Base-by-base conservation (phyloP, 2,113 vertebrate genomes). In the Atherinomorus stipes region DNA sequence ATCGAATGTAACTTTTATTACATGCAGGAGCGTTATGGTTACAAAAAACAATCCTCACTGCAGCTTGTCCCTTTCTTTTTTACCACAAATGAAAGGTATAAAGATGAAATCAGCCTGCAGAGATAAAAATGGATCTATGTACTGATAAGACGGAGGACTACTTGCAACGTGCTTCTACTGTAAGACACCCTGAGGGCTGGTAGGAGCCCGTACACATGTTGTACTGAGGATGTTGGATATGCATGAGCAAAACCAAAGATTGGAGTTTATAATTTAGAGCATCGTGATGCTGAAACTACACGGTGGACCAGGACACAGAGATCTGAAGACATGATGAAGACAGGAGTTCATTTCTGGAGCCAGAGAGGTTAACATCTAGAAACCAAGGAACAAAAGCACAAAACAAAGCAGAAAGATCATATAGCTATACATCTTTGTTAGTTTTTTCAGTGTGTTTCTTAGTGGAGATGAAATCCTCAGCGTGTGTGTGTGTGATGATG, bases 101-200 rank as follows among this genome's bases (percentile, higher is more conserved):
- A 52, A 44, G 18, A 58, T 51, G 42, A 77, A 87, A 88, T 80
- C 65, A 84, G 65, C 70, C 13, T 60, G 64, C 52, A 49, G 52
- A 86, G 66, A 79, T 57, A 62, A 65, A 85, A 54, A 64, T 54
- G 72, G 47, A 76, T 87, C 81, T 31, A 23, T 52, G 51, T 69
- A 47, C 78, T 74, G 87, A 91, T 87, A 80, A 85, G 75, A 85
- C 72, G 67, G 80, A 81, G 49, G 61, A 22, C 78, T 44, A 74
- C 71, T 56, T 61, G 80, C 49, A 69, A 51, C 28, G 25, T 50
- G 52, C 64, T 44, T 53, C 60, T 49, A 11, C 23, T 31, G 38
- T 22, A 67, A 74, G 31, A 28, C 45, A 19, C 54, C 82, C 80
- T 0, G 4, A n/a, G 81, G 88, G 71, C 65, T 54, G 66, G 45